Base-by-base conservation (phyloP, 2,888 invertebrate genomes). In the Lycophotia porphyrea region DNA sequence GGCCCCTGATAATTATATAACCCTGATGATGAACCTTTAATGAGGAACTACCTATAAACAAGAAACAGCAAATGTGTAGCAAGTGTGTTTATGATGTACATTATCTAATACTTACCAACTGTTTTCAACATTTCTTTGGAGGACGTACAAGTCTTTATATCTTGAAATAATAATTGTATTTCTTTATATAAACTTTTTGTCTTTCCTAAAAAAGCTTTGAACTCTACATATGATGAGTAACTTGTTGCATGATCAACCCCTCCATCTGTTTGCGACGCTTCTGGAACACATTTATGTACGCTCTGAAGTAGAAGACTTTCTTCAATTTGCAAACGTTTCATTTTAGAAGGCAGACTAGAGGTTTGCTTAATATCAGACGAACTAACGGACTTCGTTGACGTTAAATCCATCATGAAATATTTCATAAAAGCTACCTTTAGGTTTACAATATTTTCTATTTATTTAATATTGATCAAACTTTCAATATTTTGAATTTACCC, bases 281-380 rank as follows among this genome's bases (percentile, higher is more conserved):
- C 67, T 5, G 73, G 34, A n/a, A 61, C 47, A 75, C 82, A 77
- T 74, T 80, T 78, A 60, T 83, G 80, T 36, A 78, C 65, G 66
- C 72, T 88, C 76, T 93, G 92, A 42, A 88, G 60, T 34, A 95
- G 85, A 69, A 95, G 78, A 81, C 88, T 90, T 92, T 96, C 95
- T 87, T 96, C 95, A 82, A 96, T 94, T 92, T 94, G 94, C 55
- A 96, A 85, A 80, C 95, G 89, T 84, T 93, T 91, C 68, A 95
- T 71, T 88, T 92, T 94, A 18, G 93, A 93, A 27, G 83, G 58
- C 13, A 91, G 74, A 83, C 82, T 89, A 55, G 80, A 72, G 34
- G 80, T 78, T 67, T 75, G 77, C 34, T 65, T 60, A 13, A 49
- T 18, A 52, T 74, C 66, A 36, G 75, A 71, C 49, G 42, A 36